phyloP scores from a whole-genome alignment of 2,888 invertebrate genomes.

The Cheilosia soror region DNA sequence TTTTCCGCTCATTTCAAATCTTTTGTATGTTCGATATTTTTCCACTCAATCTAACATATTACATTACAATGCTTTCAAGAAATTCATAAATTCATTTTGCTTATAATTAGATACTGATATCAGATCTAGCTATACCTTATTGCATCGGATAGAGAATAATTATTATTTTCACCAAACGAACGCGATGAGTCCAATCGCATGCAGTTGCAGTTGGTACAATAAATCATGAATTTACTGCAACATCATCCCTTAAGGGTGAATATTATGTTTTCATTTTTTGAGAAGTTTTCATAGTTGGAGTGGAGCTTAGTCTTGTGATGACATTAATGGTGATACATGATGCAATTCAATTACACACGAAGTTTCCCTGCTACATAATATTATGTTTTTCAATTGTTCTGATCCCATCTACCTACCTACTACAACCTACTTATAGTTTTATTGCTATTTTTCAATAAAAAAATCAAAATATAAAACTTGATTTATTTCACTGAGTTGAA shows the following conservation, averaged over 20 bases:
- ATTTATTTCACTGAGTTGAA: slow-evolving; percentile 2
- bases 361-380: slow-evolving; percentile 15
- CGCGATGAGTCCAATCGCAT: slow-evolving; percentile 5
- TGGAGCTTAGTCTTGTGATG: slow-evolving; percentile 34
- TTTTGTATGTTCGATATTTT: not conserved
- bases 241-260: slow-evolving; percentile 37
- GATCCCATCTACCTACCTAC: too few species aligned
- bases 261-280: slow-evolving; percentile 24
- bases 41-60: not conserved
- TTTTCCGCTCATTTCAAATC: not conserved
- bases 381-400: not conserved
- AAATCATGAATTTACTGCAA: slow-evolving; percentile 40
- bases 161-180: slow-evolving; percentile 17
- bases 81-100: not conserved
- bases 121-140: not conserved
- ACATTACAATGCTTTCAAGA: slow-evolving; percentile 4
- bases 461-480: not conserved
- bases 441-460: slow-evolving; percentile 19
- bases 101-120: not conserved
- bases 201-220: slow-evolving; percentile 25
- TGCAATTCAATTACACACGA: slow-evolving; percentile 53
- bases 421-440: too few species aligned
- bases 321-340: slow-evolving; percentile 69
- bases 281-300: slow-evolving; percentile 33
- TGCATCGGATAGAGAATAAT: slow-evolving; percentile 4